Base-by-base conservation (phyloP, 2,797 vertebrate species). In the Darevskia mixta region DNA sequence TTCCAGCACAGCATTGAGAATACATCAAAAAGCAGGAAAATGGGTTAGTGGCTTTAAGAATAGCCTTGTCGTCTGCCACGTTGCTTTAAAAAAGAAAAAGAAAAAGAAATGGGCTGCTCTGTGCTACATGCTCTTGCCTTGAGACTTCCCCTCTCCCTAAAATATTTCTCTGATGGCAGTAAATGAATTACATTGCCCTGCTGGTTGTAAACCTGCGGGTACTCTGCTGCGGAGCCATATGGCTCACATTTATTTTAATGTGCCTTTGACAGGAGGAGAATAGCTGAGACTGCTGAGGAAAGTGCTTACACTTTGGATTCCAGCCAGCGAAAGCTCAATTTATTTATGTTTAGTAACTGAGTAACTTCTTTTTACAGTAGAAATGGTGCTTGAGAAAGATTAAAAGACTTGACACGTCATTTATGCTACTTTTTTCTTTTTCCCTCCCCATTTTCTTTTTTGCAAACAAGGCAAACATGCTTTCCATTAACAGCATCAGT, bases 231-330 rank as follows among this genome's bases (percentile, higher is more conserved):
- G 95, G 94, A 97, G 96, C 96, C 98, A 98, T 98, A 98, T 98
- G 98, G 97, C 97, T 98, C 96, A 96, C 97, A 97, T 98, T 98
- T 98, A 97, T 98, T 97, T 96, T 96, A 97, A 96, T 97, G 97
- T 96, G 96, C 96, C 97, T 98, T 97, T 98, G 97, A 98, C 97
- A 97, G 94, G 94, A 94, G 96, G 94, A 96, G 96, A 97, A 96
- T 93, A 94, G 95, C 96, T 97, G 97, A 97, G 96, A 96, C 97
- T 96, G 95, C 96, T 96, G 95, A 96, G 95, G 93, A 95, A 96
- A 96, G 92, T 93, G 94, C 94, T 96, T 96, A 93, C 95, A 90
- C 92, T 90, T 94, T 97, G 97, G 96, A 97, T 88, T 87, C 88
- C 90, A 93, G 96, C 96, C 97, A 97, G 96, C 96, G 96, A 97